These are phyloP conservation scores for Drosophila affinis DNA, from an alignment of 2,888 invertebrate species.

Conservation along the genomic window DNA sequence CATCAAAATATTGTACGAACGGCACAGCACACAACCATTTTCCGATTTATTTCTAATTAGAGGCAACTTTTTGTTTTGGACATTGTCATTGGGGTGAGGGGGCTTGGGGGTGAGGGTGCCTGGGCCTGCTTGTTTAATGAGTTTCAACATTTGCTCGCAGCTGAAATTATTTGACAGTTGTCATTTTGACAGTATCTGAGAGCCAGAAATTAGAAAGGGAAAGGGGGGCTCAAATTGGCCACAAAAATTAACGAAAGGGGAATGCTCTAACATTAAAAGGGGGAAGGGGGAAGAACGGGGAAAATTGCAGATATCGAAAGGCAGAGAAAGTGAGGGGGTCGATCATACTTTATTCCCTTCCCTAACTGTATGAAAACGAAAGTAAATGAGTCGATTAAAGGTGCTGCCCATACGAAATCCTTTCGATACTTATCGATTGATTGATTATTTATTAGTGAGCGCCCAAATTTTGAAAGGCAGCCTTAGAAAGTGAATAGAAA, in stretches of 20 bases:
- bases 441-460: no score
- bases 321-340: no score
- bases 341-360: no score
- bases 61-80: slow-evolving; percentile 68
- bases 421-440: no score
- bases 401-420: no score
- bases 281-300: neutral
- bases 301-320: neutral
- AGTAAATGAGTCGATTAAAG: no score
- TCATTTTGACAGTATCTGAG: slow-evolving; percentile 68
- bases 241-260: slow-evolving; percentile 4
- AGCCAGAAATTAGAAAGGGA: slow-evolving; percentile 47
- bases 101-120: no score
- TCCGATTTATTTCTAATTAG: slow-evolving; percentile 82
- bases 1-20: slow-evolving; percentile 59
- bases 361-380: no score
- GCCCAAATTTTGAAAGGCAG: no score
- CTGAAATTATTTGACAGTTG: slow-evolving; percentile 77
- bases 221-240: neutral
- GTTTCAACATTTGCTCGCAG: slow-evolving; percentile 76
- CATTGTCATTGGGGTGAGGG: slow-evolving; percentile 10
- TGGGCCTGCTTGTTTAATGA: slow-evolving; percentile 63
- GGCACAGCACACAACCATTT: slow-evolving; percentile 57
- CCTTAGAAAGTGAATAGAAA: no score
- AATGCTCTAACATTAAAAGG: slow-evolving; percentile 6